These are phyloP conservation scores for Poeciliopsis prolifica DNA, from an alignment of 2,113 vertebrate genomes.

Conservation along the genomic window DNA sequence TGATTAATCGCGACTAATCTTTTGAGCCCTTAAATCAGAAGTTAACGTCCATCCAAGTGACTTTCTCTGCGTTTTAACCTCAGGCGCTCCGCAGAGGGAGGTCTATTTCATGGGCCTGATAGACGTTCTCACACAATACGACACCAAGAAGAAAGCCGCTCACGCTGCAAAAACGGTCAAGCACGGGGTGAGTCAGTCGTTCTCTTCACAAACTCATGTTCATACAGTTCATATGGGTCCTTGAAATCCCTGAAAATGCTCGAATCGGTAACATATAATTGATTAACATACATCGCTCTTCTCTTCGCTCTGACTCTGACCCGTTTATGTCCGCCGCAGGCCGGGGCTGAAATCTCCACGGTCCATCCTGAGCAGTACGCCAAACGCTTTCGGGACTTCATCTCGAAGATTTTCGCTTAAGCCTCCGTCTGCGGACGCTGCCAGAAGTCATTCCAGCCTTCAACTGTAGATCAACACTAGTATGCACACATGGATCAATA, in stretches of 20 bases:
- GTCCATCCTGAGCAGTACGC: slow-evolving; percentile 91
- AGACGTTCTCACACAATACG: slow-evolving; percentile 90
- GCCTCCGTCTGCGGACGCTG: not conserved
- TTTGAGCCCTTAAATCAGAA: not conserved
- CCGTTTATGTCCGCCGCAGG: slow-evolving; percentile 70
- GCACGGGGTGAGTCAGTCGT: slow-evolving; percentile 83
- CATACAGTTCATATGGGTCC: too few species aligned
- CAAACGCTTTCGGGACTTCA: slow-evolving; percentile 90
- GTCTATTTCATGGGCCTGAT: slow-evolving; percentile 94
- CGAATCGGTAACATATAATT: too few species aligned
- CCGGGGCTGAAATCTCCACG: slow-evolving; percentile 91
- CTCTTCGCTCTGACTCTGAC: not conserved
- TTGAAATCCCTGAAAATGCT: too few species aligned
- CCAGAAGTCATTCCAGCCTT: slow-evolving; percentile 12
- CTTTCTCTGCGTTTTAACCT: slow-evolving; percentile 16
- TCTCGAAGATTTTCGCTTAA: slow-evolving; percentile 89
- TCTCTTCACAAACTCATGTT: too few species aligned
- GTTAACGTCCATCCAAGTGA: not conserved
- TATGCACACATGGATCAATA: slow-evolving; percentile 19
- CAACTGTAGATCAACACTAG: slow-evolving; percentile 40
- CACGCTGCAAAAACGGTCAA: slow-evolving; percentile 93
- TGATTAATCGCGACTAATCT: too few species aligned
- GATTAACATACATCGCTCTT: too few species aligned
- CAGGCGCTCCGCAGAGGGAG: slow-evolving; percentile 89
- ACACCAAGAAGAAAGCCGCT: slow-evolving; percentile 92